Conservation (phyloP, 2,888 invertebrate species). For the Tipula unca region DNA sequence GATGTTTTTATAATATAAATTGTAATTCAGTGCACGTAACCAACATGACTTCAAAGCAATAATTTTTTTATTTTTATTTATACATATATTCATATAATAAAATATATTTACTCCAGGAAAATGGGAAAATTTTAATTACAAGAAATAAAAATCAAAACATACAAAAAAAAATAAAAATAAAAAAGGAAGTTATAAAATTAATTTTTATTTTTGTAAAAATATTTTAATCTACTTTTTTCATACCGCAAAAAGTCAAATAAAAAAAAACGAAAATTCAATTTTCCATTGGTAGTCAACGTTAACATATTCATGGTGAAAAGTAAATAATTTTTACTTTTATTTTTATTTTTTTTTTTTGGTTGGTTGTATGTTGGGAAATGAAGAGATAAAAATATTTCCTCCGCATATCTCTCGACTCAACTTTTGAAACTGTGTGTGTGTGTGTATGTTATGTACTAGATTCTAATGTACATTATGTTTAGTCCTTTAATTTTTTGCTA, state of each 20-base stretch:
- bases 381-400: not conserved
- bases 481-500: not conserved
- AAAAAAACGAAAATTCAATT: not conserved
- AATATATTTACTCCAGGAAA: not conserved
- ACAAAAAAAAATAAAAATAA: not conserved
- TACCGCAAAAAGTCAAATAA: not conserved
- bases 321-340: not conserved
- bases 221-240: slow-evolving; percentile 8
- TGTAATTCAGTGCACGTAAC: not conserved
- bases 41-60: not conserved
- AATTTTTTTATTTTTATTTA: not conserved
- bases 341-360: not conserved
- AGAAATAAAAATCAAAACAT: slow-evolving; percentile 8
- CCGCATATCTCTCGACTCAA: not conserved
- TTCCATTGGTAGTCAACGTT: slow-evolving; percentile 3
- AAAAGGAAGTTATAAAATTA: slow-evolving; percentile 10
- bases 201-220: not conserved
- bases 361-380: not conserved
- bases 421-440: not conserved
- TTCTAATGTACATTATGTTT: not conserved
- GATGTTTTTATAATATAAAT: not conserved
- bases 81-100: not conserved
- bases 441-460: not conserved
- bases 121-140: not conserved
- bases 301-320: slow-evolving; percentile 8